phyloP scores from a whole-genome alignment of 2,113 vertebrate species.

The Petaurus breviceps region DNA sequence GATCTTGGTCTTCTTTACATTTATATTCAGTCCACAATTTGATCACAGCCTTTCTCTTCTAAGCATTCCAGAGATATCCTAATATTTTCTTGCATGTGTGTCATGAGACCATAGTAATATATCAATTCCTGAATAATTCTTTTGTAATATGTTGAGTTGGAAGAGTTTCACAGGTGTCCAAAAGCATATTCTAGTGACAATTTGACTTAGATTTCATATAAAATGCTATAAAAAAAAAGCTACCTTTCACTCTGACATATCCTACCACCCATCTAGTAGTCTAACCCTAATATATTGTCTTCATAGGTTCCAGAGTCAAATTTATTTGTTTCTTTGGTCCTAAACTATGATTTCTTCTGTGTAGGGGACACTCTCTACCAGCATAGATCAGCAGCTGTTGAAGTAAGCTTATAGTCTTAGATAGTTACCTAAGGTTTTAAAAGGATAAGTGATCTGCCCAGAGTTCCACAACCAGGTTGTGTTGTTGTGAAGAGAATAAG shows the following conservation, averaged over 20 bases:
- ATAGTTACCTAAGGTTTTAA: too few species aligned
- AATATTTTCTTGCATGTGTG: not conserved
- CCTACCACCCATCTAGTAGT: not conserved
- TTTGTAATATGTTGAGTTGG: not conserved
- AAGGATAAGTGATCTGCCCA: too few species aligned
- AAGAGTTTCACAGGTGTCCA: not conserved
- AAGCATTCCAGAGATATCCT: not conserved
- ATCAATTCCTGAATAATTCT: not conserved
- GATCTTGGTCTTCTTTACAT: not conserved
- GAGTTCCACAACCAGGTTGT: not conserved
- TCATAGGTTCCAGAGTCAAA: not conserved
- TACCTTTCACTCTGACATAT: not conserved
- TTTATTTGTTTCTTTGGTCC: not conserved
- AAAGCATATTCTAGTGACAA: not conserved
- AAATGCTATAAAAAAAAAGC: not conserved
- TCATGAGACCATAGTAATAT: not conserved
- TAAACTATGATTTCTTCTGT: not conserved
- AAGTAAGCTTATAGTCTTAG: not conserved
- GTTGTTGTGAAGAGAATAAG: not conserved
- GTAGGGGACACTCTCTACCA: not conserved
- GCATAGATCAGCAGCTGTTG: not conserved
- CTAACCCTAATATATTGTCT: not conserved
- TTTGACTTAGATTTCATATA: not conserved
- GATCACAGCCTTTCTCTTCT: not conserved
- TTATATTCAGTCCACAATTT: not conserved